Base-by-base conservation (phyloP, 2,113 vertebrate genomes). In the Lasiurus borealis region DNA sequence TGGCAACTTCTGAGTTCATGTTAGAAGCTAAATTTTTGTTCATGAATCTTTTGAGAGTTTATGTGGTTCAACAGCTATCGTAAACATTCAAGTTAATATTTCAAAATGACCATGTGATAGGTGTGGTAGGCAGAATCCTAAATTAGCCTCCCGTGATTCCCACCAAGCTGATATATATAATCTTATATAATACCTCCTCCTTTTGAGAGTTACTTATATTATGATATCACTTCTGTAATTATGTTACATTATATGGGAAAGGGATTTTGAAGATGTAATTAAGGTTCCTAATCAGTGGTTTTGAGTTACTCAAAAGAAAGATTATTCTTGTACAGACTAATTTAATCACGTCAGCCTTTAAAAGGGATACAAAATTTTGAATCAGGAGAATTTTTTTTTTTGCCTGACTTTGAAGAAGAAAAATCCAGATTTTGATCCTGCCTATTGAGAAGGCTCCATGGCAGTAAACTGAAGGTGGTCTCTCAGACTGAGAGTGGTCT, bases 211-310 rank as follows among this genome's bases (percentile, higher is more conserved):
- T 16, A 25, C 19, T 89, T 80, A 12, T 52, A 29, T 75, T 48
- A 52, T 36, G 21, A 81, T 62, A 57, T 46, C 0, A 14, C 72
- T 90, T 13, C 7, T 75, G 27, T 88, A 75, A 93, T 88, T 90
- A 71, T 77, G 57, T 93, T 82, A 87, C 2, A 44, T 80, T 83
- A 50, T 68, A 64, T 85, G 36, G 44, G 31, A 92, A 19, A 93
- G 40, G 57, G 25, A 87, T 69, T 82, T 87, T 92, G 6, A 95
- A 90, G 46, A 87, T 93, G 52, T 68, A 95, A 94, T 92, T 87
- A 90, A 57, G n/a, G 29, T 66, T 93, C 52, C 81, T 88, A 93
- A 94, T 88, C 36, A 95, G 85, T 85, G 44, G 86, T 57, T 73
- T 59, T 66, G 36, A 95, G 29, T 69, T 95, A 97, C 78, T 87